Conservation (phyloP, 2,888 invertebrate species). For the Candidula unifasciata region DNA sequence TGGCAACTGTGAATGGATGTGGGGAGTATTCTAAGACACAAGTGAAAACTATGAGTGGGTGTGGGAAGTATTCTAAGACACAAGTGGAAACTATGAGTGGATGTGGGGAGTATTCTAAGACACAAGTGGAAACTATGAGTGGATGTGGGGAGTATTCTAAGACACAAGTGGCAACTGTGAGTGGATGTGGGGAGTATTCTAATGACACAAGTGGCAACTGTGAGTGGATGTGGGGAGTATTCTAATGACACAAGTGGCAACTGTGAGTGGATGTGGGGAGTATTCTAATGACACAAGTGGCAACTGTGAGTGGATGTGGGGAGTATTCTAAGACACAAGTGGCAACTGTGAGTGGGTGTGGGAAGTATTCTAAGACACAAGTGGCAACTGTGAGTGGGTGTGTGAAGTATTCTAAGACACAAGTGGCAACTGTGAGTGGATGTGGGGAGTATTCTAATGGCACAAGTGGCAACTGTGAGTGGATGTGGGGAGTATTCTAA, state of each 20-base stretch:
- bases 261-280: conserved; percentile 60
- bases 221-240: neutral
- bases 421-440: conserved; percentile 63
- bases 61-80: conserved; percentile 40
- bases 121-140: too few relatives aligned
- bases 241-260: conserved; percentile 64
- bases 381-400: too few relatives aligned
- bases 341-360: conserved; percentile 62
- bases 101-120: too few relatives aligned
- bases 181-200: too few relatives aligned
- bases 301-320: neutral
- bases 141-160: neutral
- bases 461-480: too few relatives aligned
- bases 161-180: conserved; percentile 66
- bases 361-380: too few relatives aligned
- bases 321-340: conserved; percentile 58
- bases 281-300: too few relatives aligned
- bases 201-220: too few relatives aligned
- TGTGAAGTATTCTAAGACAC: conserved; percentile 51
- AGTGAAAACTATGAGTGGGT: too few relatives aligned
- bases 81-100: conserved; percentile 63
- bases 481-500: neutral
- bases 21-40: too few relatives aligned
- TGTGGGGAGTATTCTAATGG: too few relatives aligned
- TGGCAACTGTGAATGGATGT: conserved; percentile 62